Evolutionary conservation across 1,140 invertebrate genomes (phyloP).

Genomic region (Drosophila lini): DNA sequence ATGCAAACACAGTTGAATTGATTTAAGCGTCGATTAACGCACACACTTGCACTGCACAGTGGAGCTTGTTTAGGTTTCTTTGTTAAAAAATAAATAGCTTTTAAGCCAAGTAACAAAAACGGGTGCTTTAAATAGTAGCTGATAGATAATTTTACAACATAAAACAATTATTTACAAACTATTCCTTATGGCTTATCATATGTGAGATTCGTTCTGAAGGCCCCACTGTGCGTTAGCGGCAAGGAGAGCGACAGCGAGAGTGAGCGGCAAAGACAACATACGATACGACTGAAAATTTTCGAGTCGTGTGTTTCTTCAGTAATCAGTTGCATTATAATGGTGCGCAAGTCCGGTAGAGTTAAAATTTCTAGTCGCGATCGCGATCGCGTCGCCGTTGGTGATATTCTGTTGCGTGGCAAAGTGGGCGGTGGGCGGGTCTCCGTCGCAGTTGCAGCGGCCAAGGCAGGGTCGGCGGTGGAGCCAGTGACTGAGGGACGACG

Average conservation of each 20-base stretch:
- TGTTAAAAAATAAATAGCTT: not conserved
- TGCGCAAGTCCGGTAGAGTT: constrained; percentile 82
- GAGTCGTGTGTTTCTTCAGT: constrained; percentile 66
- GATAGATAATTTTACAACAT: not conserved
- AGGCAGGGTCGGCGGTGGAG: constrained; percentile 13
- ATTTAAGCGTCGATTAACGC: constrained; percentile 78
- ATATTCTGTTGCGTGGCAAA: constrained; percentile 71
- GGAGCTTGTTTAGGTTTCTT: not conserved
- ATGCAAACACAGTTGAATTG: constrained; percentile 78
- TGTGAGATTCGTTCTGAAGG: not conserved
- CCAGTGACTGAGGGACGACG: constrained; percentile 22
- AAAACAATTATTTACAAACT: not conserved
- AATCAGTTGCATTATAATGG: constrained; percentile 82
- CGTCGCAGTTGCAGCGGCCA: constrained; percentile 20
- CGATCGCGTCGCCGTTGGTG: constrained; percentile 35
- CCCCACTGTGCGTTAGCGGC: constrained; percentile 15
- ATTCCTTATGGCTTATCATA: not conserved
- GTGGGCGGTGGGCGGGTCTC: constrained; percentile 40
- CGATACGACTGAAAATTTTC: constrained; percentile 64
- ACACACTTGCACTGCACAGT: constrained; percentile 37
- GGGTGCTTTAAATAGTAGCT: not conserved
- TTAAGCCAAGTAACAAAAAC: not conserved
- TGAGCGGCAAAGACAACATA: constrained; percentile 61
- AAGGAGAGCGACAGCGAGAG: constrained; percentile 16
- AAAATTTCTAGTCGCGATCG: constrained; percentile 73